Percentiles rank a stretch among this genome's conserved stretches.
phyloP scores from a whole-genome alignment of 2,888 invertebrate genomes.

The Tiphia femorata region DNA sequence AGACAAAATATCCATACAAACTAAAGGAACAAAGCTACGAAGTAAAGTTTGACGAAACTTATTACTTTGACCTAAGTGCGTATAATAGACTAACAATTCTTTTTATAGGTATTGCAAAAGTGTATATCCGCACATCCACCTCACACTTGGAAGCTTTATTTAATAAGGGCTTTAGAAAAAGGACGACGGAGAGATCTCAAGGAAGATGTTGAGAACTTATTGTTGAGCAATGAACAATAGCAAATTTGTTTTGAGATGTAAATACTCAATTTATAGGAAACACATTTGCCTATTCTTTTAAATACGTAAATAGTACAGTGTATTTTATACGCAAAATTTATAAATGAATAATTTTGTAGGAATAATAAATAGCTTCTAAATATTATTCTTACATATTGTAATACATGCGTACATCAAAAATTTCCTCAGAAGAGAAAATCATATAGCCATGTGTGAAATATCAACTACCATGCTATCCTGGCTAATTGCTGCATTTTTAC shows the following conservation, averaged over 20 bases:
- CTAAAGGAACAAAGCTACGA: conserved; percentile 49
- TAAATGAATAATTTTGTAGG: background rate
- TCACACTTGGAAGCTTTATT: conserved; percentile 49
- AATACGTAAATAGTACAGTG: background rate
- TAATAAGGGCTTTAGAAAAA: conserved; percentile 54
- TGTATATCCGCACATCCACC: conserved; percentile 43
- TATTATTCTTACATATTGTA: no score
- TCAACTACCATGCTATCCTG: no score
- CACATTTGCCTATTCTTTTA: no score
- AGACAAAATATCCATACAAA: conserved; percentile 38
- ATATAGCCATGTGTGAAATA: no score
- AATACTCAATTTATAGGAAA: no score
- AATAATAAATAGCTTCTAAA: no score
- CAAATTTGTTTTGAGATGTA: background rate
- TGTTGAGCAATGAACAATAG: conserved; percentile 1
- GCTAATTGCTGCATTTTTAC: no score
- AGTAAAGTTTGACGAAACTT: conserved; percentile 31
- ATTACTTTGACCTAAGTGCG: conserved; percentile 17
- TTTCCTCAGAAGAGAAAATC: no score
- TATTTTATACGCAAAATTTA: background rate
- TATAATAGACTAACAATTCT: conserved; percentile 8
- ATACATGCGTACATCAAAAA: no score
- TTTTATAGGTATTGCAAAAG: conserved; percentile 53
- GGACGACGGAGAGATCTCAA: conserved; percentile 58
- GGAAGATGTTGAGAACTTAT: conserved; percentile 40